Evolutionary conservation across 2,113 vertebrate species (phyloP), one percentile per base, ranked within the genome.

Genomic region (Hipposideros armiger): DNA sequence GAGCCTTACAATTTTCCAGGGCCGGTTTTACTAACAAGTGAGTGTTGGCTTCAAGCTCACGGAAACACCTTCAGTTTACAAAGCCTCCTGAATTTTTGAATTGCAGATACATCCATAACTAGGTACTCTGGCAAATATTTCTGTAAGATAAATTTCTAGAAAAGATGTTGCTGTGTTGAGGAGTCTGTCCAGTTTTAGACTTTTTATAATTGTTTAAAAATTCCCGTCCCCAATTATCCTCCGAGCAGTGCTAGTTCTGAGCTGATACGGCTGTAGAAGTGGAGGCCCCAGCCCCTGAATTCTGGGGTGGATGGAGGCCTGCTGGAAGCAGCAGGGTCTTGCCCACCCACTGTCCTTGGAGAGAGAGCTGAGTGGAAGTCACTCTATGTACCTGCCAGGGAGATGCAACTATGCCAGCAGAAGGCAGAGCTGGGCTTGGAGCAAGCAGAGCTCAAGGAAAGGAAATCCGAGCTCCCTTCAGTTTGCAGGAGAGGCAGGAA

Each of bases 311-410:
- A 24, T 24, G 69, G 47, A n/a, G 13, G 70, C n/a, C 66, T 22
- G 7, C 0, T 1, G 60, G 16, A 19, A 13, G 15, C 11, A 5
- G 15, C 1, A 4, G 86, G 52, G 14, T 19, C 19, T 32, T 7
- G 7, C 11, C 22, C 36, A 22, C 0, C 3, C 30, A 17, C 15
- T 5, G 28, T 66, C 36, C 70, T 26, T 10, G 52, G 58, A 58
- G 81, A 77, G 26, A 64, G 47, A 73, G 52, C 24, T 24, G 20
- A 60, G 50, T 10, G 4, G 28, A 36, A 16, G 1, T n/a, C 1
- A 32, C 47, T 78, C 67, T 0, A 0, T 36, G 42, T 2, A 36
- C 30, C 69, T 69, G 62, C 42, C 32, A 5, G 32, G 70, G 72
- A 77, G 82, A 9, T 1, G 3, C 19, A 16, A 15, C 69, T 80